Base-by-base conservation (phyloP, 2,797 vertebrate genomes). In the Hipposideros larvatus region DNA sequence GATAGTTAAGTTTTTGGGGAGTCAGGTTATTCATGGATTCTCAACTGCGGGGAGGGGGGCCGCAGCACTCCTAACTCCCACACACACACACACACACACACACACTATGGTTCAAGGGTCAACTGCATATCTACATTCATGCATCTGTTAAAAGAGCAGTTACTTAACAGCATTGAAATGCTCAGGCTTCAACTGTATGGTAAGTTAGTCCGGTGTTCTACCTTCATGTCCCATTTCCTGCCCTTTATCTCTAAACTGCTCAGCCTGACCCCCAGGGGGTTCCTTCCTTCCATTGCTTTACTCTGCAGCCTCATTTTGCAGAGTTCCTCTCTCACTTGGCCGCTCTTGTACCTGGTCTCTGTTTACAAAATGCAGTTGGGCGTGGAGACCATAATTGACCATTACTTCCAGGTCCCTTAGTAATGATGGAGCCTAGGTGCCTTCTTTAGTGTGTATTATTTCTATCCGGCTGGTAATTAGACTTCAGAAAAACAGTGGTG, bases 321-420 rank as follows among this genome's bases (percentile, higher is more conserved):
- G 80, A 61, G 66, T 15, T 48, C 14, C 11, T 28, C 41, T 74
- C 46, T 51, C 21, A 6, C 16, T 0, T 37, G 51, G 26, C 31
- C 37, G 46, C 28, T 53, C 65, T 66, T 31, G 0, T 43, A 4
- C 51, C 31, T 48, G 4, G 3, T 43, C 78, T 41, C 55, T n/a
- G 16, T 61, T 55, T 80, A 37, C 11, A 4, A 5, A 43, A 48
- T 11, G 18, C 1, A 0, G 4, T 5, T n/a, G 34, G 70, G 46
- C 57, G 0, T 13, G 59, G 70, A 95, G 34, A 5, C 68, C 2
- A 0, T 4, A 7, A 7, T 0, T 19, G 16, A 16, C 57, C 24
- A 0, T 41, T 14, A 10, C 24, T 43, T 7, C 0, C 0, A 13
- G 26, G 19, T 46, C 90, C 28, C 63, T 16, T 26, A 11, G 77